Base-by-base conservation (phyloP, 2,113 vertebrate species). In the Triplophysa rosa region DNA sequence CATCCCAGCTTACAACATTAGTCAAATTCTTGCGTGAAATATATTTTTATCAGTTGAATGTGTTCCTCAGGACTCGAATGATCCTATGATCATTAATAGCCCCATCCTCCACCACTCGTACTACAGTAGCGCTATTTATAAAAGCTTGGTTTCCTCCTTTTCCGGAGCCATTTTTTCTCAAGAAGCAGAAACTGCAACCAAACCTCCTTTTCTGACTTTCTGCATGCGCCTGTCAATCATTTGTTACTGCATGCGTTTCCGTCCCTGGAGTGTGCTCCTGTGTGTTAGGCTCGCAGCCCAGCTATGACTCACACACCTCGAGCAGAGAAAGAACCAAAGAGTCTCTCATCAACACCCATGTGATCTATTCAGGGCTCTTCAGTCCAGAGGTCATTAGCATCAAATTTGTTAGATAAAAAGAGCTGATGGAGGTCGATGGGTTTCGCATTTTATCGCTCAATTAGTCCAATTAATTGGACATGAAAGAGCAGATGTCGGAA, bases 311-410 rank as follows among this genome's bases (percentile, higher is more conserved):
- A 73, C 14, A 61, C 56, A 61, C 12, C 56, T 24, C 56, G 24
- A 37, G 37, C 26, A 26, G 61, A 63, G 33, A 40, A 19, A 54
- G 47, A 21, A 21, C n/a, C 19, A 58, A 58, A 58, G 70, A n/a
- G 33, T 45, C 56, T 69, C 70, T 45, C 13, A 61, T 24, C 56
- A 45, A 11, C 11, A 33, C 21, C 56, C 40, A n/a, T 24, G 14
- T 40, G 70, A 61, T 73, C 70, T 61, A 73, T 73, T 73, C 56
- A 59, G 56, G 40, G 56, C 56, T 21, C 52, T 24, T 33, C 56
- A 73, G n/a, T 61, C 19, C 54, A 61, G 26, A 73, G 70, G 54
- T 61, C 29, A 73, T 73, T 73, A 42, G 56, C 70, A 61, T 73
- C 42, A 73, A 61, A 61, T 3, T 7, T 61, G 70, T 61, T 24